Conservation (phyloP, 2,797 vertebrate species). For the Amblyraja radiata region DNA sequence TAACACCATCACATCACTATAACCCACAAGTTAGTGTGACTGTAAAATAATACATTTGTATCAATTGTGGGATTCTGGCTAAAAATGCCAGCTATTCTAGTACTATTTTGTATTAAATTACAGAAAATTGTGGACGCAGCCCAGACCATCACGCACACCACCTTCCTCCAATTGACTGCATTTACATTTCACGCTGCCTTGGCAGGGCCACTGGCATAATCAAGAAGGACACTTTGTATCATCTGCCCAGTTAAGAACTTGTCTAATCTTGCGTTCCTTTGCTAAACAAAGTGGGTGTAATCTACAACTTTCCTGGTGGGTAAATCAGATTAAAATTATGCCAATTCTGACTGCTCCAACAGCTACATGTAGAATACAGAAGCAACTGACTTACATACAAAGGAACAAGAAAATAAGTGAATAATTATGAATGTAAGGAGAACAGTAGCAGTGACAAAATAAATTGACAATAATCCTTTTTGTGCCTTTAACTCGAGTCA, state of each 20-base stretch:
- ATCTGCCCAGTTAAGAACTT: neutral
- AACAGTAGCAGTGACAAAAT: neutral
- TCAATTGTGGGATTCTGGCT: too few relatives aligned
- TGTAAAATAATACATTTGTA: too few relatives aligned
- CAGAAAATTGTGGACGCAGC: too few relatives aligned
- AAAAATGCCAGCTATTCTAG: too few relatives aligned
- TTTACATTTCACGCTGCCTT: too few relatives aligned
- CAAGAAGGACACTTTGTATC: neutral
- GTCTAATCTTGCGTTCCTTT: neutral
- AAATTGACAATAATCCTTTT: neutral
- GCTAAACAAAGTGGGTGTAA: neutral
- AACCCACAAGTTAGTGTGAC: neutral
- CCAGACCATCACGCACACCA: too few relatives aligned
- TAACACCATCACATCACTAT: neutral
- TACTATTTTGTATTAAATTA: too few relatives aligned
- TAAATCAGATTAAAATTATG: neutral
- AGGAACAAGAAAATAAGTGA: neutral
- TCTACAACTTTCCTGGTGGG: neutral
- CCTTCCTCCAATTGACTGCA: too few relatives aligned
- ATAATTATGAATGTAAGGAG: neutral
- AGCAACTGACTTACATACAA: too few relatives aligned
- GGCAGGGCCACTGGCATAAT: too few relatives aligned
- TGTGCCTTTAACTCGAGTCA: too few relatives aligned
- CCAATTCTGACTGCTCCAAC: neutral
- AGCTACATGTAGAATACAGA: neutral